phyloP scores from a whole-genome alignment of 2,888 invertebrate species.

The Ariolimax columbianus region DNA sequence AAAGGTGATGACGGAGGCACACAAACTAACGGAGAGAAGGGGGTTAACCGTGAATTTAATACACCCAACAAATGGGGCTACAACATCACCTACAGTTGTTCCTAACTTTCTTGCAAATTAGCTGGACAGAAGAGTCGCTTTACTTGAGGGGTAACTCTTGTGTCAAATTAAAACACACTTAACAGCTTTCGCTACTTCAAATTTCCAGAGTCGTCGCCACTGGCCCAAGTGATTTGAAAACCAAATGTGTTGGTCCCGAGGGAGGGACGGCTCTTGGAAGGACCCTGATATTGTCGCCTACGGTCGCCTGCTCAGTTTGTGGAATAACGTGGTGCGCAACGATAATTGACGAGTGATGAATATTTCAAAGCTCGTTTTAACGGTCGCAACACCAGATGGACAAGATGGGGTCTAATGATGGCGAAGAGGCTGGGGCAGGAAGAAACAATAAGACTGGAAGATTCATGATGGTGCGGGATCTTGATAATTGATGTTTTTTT shows the following conservation, averaged over 20 bases:
- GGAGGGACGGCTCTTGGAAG: background rate
- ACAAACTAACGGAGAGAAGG: too few relatives aligned
- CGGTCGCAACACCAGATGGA: slow-evolving; percentile 21
- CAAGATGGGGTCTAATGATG: background rate
- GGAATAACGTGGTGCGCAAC: background rate
- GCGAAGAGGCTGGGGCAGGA: background rate
- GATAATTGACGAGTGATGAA: slow-evolving; percentile 33
- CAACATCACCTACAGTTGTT: too few relatives aligned
- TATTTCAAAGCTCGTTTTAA: slow-evolving; percentile 35
- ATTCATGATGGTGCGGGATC: background rate
- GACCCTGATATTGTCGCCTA: background rate
- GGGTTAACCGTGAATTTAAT: too few relatives aligned
- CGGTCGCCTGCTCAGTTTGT: background rate
- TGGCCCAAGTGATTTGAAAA: slow-evolving; percentile 9
- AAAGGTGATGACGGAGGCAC: too few relatives aligned
- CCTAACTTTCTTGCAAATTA: too few relatives aligned
- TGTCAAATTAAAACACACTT: background rate
- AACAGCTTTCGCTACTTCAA: background rate
- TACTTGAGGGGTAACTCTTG: background rate
- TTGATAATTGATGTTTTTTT: background rate
- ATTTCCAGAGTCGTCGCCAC: background rate
- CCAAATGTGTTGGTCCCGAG: slow-evolving; percentile 22
- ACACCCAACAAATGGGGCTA: too few relatives aligned
- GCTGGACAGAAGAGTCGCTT: too few relatives aligned
- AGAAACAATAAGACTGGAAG: background rate